These are phyloP conservation scores for Nixonia krombeini DNA, from an alignment of 1,140 invertebrate genomes.

Conservation along the genomic window DNA sequence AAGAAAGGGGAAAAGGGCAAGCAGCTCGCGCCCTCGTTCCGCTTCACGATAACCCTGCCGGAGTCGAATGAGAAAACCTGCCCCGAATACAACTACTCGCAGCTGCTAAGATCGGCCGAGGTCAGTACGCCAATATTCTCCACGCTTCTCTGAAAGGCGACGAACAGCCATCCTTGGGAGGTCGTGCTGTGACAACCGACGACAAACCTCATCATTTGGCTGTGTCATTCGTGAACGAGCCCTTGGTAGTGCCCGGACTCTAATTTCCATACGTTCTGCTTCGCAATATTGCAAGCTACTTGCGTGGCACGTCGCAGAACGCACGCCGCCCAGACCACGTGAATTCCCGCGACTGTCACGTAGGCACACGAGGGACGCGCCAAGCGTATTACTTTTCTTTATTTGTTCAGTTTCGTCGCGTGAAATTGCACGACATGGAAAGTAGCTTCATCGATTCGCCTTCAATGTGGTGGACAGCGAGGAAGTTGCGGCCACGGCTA, in stretches of 20 bases:
- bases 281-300: neutral
- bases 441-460: conserved; percentile 15
- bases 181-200: neutral
- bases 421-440: neutral
- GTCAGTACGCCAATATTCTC: conserved; percentile 70
- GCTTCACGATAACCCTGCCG: conserved; percentile 74
- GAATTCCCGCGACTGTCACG: conserved; percentile 14
- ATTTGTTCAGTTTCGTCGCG: neutral
- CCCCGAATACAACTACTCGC: conserved; percentile 78
- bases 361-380: conserved; percentile 1
- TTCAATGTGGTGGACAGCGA: neutral
- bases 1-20: conserved; percentile 70
- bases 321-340: conserved; percentile 8
- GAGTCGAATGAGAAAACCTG: conserved; percentile 78
- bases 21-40: conserved; percentile 70
- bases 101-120: conserved; percentile 75
- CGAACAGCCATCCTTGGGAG: neutral
- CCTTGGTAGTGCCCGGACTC: too few species aligned
- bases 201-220: neutral
- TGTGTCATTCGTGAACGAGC: neutral
- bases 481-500: neutral
- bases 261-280: neutral
- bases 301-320: neutral
- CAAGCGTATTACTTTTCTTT: neutral
- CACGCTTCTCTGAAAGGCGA: neutral